A percentile compares a stretch with the other conserved stretches of the same genome.
Conservation (phyloP, 2,888 invertebrate genomes). For the Machimus atricapillus region DNA sequence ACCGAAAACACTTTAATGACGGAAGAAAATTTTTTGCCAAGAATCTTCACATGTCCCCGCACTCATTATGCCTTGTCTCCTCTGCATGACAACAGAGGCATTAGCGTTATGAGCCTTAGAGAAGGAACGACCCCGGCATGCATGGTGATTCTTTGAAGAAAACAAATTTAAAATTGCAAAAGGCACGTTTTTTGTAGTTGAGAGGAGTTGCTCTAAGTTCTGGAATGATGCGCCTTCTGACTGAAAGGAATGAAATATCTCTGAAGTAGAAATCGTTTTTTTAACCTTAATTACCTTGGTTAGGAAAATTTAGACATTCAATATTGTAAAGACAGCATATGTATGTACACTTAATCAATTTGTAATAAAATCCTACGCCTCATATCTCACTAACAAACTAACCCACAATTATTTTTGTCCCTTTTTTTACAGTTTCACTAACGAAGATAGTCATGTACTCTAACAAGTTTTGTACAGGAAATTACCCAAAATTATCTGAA, state of each 20-base stretch:
- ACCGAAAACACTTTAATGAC: neutral
- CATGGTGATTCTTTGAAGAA: neutral
- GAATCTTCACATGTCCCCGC: neutral
- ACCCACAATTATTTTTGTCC: neutral
- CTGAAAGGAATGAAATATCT: neutral
- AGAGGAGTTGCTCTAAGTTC: neutral
- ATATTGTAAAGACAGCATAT: no score
- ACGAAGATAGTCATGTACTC: neutral
- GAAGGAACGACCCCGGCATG: neutral
- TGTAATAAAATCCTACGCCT: neutral
- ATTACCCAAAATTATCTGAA: neutral
- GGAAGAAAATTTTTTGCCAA: neutral
- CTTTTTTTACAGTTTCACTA: neutral
- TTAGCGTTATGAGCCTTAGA: neutral
- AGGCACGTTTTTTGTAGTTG: neutral
- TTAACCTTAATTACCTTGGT: no score
- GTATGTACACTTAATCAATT: neutral
- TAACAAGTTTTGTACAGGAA: neutral
- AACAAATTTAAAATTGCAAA: neutral
- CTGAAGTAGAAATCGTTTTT: neutral
- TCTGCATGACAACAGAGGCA: neutral
- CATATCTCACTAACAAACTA: neutral
- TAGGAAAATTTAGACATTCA: no score
- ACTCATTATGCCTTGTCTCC: neutral
- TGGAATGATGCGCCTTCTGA: neutral